Conservation (phyloP, 64 coral and sea anemone genomes). For the Actinia equina region DNA sequence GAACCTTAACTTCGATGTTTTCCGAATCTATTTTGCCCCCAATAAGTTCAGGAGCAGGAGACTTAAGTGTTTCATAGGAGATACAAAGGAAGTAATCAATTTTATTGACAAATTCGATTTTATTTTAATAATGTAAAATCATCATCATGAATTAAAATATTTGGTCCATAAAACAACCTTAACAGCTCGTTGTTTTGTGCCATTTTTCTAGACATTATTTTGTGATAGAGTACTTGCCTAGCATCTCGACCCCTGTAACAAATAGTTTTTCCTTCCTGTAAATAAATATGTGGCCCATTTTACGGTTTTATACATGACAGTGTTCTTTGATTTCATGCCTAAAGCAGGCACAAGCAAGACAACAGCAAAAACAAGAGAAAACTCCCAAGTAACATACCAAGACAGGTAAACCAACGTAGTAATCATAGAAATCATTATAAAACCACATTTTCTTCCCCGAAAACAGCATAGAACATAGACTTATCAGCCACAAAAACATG, state of each 20-base stretch:
- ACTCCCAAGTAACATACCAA: constrained; percentile 14
- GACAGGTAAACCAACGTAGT: constrained; percentile 11
- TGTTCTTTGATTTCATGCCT: constrained; percentile 15
- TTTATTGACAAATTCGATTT: constrained; percentile 8
- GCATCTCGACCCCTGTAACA: constrained; percentile 21
- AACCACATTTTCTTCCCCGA: background rate
- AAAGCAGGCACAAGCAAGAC: constrained; percentile 31
- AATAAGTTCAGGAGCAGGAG: background rate
- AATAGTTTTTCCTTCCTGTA: constrained; percentile 42
- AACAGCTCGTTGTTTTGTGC: background rate
- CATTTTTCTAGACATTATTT: background rate
- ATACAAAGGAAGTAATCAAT: constrained; percentile 12
- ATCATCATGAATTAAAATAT: background rate
- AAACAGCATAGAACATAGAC: background rate
- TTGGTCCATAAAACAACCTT: background rate
- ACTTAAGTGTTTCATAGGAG: background rate
- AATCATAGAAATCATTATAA: background rate
- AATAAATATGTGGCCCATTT: constrained; percentile 22
- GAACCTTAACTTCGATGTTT: constrained; percentile 5
- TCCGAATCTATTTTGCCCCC: background rate
- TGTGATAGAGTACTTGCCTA: background rate
- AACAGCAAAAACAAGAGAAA: constrained; percentile 39
- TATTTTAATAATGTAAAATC: background rate
- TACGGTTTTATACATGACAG: background rate
- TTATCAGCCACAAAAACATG: constrained; percentile 11